phyloP scores from a whole-genome alignment of 2,888 invertebrate species.

The Bombylius major region DNA sequence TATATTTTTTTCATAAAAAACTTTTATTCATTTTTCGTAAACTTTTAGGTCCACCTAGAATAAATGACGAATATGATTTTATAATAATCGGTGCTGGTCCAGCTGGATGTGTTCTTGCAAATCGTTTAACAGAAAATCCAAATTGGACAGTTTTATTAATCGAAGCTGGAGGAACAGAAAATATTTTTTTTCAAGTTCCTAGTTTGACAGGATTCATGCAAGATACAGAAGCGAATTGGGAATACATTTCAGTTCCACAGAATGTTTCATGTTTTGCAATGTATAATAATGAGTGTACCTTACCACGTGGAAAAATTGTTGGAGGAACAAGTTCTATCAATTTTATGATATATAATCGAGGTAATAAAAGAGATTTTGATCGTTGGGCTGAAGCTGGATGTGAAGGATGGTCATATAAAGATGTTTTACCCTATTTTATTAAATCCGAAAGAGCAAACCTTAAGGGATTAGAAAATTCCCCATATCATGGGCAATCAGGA shows the following conservation, averaged over 20 bases:
- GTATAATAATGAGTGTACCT: slow-evolving; percentile 30
- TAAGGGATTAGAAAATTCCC: slow-evolving; percentile 31
- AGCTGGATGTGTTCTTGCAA: slow-evolving; percentile 47
- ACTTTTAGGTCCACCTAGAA: background rate
- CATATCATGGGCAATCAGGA: slow-evolving; percentile 45
- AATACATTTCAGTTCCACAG: slow-evolving; percentile 54
- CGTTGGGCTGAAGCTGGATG: slow-evolving; percentile 55
- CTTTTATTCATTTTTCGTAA: too few species aligned
- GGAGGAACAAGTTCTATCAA: slow-evolving; percentile 50
- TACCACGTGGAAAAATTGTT: slow-evolving; percentile 45
- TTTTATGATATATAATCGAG: slow-evolving; percentile 62
- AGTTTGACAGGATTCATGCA: slow-evolving; percentile 27
- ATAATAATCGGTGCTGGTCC: slow-evolving; percentile 77
- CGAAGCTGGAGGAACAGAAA: slow-evolving; percentile 41
- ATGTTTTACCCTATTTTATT: slow-evolving; percentile 46
- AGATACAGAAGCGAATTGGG: slow-evolving; percentile 51
- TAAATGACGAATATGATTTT: slow-evolving; percentile 55
- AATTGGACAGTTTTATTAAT: slow-evolving; percentile 39
- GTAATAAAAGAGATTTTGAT: slow-evolving; percentile 60
- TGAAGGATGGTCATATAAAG: slow-evolving; percentile 56
- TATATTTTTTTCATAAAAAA: too few species aligned
- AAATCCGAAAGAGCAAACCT: slow-evolving; percentile 42
- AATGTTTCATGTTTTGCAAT: slow-evolving; percentile 43
- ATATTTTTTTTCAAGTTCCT: slow-evolving; percentile 28
- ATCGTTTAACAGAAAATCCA: slow-evolving; percentile 34